These are phyloP conservation scores for Mesochorus sp. DNA, from an alignment of 2,888 invertebrate genomes.

Conservation along the genomic window DNA sequence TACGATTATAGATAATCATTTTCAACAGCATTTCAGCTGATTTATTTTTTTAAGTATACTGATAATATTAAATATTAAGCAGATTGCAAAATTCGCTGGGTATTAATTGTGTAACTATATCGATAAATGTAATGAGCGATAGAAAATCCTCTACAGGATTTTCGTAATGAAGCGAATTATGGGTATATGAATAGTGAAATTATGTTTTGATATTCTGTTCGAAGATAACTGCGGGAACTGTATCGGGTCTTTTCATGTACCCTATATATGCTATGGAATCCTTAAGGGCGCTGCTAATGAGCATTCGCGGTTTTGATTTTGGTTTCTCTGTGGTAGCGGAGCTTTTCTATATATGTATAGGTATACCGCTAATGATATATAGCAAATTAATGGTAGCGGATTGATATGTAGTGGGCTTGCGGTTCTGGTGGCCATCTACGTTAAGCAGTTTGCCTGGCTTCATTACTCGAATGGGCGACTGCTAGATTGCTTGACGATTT, in stretches of 20 bases:
- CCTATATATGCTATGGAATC: not conserved
- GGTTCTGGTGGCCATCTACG: too few relatives aligned
- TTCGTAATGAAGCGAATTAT: not conserved
- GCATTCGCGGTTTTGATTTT: slow-evolving; percentile 60
- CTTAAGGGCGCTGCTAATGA: slow-evolving; percentile 59
- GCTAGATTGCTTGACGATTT: too few relatives aligned
- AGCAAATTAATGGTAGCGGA: too few relatives aligned
- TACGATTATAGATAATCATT: too few relatives aligned
- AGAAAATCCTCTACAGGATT: not conserved
- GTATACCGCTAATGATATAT: too few relatives aligned
- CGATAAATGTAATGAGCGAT: not conserved
- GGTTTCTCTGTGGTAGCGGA: slow-evolving; percentile 59
- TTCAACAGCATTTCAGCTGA: too few relatives aligned
- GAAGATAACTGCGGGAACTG: not conserved
- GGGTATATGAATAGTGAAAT: not conserved
- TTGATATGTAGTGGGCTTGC: too few relatives aligned
- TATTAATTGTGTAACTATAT: not conserved
- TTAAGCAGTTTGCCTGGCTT: too few relatives aligned
- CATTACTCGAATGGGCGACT: too few relatives aligned
- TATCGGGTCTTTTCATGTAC: not conserved
- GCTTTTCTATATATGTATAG: slow-evolving; percentile 44
- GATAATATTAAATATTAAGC: too few relatives aligned
- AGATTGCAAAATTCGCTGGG: not conserved
- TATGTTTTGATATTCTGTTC: not conserved
- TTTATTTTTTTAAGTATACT: too few relatives aligned